Conservation (phyloP, 2,113 vertebrate genomes). For the Mola mola region DNA sequence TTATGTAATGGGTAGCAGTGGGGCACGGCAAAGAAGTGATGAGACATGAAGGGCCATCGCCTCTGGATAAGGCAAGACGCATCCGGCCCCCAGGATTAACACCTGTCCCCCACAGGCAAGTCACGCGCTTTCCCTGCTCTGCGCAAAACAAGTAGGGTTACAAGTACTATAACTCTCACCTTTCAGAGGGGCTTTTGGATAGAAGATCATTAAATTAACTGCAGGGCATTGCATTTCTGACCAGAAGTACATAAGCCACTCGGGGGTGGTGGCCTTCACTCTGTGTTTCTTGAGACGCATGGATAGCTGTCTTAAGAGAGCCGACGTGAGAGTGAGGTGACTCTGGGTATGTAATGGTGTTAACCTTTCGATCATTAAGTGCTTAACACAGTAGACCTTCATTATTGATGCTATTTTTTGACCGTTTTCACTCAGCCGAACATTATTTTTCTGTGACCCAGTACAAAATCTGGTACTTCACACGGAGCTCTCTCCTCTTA, state of each 20-base stretch:
- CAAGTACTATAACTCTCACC: conserved; percentile 78
- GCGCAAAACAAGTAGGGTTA: conserved; percentile 72
- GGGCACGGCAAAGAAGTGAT: conserved; percentile 76
- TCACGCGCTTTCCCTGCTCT: conserved; percentile 65
- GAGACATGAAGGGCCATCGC: conserved; percentile 70
- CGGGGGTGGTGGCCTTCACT: conserved; percentile 59
- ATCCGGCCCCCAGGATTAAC: conserved; percentile 75
- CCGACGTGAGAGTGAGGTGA: conserved; percentile 48
- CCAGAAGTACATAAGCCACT: conserved; percentile 76
- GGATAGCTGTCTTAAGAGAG: conserved; percentile 60
- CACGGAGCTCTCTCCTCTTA: conserved; percentile 45
- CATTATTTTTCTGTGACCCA: conserved; percentile 58
- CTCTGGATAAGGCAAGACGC: conserved; percentile 59
- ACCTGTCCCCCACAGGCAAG: conserved; percentile 69
- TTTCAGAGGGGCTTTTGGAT: conserved; percentile 75
- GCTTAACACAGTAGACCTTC: conserved; percentile 69
- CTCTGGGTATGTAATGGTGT: conserved; percentile 48
- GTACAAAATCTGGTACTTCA: conserved; percentile 61
- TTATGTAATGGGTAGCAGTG: conserved; percentile 80
- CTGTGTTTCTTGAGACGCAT: conserved; percentile 62
- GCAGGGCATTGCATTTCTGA: conserved; percentile 80
- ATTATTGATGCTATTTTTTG: conserved; percentile 58
- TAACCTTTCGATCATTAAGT: conserved; percentile 68
- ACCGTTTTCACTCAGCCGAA: conserved; percentile 47
- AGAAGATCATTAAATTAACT: conserved; percentile 83